Percentiles rank a stretch among this genome's conserved stretches.
These are phyloP conservation scores for Argynnis bischoffii DNA, from an alignment of 2,888 invertebrate species.

Conservation along the genomic window DNA sequence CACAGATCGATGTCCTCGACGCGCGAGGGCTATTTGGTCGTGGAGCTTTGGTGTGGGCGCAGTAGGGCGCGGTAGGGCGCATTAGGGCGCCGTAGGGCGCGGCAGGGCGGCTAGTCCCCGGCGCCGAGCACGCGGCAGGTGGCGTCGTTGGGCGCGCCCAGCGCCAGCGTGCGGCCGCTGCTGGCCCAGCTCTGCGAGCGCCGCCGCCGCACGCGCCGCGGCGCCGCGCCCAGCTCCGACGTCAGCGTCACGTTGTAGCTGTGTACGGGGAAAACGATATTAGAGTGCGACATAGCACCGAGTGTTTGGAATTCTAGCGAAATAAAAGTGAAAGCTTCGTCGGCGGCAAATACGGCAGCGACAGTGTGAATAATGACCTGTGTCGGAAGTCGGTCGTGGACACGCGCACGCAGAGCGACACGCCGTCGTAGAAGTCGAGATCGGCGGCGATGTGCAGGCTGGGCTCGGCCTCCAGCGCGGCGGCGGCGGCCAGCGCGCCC, in stretches of 20 bases:
- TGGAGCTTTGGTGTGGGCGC: conserved; percentile 9
- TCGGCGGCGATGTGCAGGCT: conserved; percentile 52
- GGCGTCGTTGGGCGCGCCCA: conserved; percentile 56
- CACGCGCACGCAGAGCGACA: conserved; percentile 64
- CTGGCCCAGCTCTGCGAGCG: conserved; percentile 21
- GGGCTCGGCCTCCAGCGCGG: conserved; percentile 44
- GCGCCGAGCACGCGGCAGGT: conserved; percentile 54
- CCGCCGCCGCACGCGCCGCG: conserved; percentile 38
- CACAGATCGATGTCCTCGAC: background rate
- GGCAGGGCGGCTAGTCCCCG: conserved; percentile 13
- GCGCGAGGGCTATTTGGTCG: conserved; percentile 9
- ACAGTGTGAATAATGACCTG: conserved; percentile 10
- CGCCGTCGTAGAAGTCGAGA: conserved; percentile 64
- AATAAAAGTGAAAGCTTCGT: too few species aligned
- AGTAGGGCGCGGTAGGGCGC: background rate
- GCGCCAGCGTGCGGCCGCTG: conserved; percentile 51
- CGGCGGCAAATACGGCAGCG: too few species aligned
- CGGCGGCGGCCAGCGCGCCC: conserved; percentile 35
- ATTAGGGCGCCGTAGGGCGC: background rate
- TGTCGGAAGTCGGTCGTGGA: conserved; percentile 39
- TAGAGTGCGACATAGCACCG: too few species aligned
- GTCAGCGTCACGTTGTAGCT: conserved; percentile 23
- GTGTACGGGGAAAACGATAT: conserved; percentile 3
- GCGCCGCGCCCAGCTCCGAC: conserved; percentile 35
- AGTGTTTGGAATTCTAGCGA: too few species aligned